phyloP scores from a whole-genome alignment of 2,113 vertebrate genomes.

The Gnathonemus longibarbis region DNA sequence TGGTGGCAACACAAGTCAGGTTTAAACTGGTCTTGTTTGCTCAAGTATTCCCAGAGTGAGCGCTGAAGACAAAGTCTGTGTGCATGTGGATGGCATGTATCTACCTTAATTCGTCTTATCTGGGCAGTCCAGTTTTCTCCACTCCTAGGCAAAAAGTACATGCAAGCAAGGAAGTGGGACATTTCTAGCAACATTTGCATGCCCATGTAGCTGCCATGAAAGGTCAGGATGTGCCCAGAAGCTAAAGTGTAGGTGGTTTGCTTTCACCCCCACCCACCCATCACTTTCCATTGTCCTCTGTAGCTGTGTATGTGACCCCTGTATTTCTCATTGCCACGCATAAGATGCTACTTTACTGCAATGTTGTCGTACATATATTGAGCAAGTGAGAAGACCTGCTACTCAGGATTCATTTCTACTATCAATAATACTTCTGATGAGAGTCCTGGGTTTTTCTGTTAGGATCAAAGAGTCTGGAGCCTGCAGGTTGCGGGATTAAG shows the following conservation, averaged over 20 bases:
- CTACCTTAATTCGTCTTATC: background rate
- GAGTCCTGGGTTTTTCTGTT: background rate
- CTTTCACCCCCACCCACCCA: background rate
- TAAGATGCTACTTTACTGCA: background rate
- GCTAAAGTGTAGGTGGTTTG: background rate
- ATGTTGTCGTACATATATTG: background rate
- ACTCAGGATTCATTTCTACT: background rate
- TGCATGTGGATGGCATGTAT: background rate
- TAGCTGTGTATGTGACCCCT: background rate
- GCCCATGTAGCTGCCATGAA: background rate
- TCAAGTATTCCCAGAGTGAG: background rate
- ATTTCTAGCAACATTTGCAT: background rate
- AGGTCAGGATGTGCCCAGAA: background rate
- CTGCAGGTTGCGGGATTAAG: background rate
- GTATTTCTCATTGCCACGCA: background rate
- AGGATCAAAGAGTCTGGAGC: background rate
- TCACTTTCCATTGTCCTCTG: background rate
- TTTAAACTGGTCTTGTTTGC: background rate
- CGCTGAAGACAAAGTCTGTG: background rate
- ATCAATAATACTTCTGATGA: background rate
- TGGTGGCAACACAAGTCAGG: background rate
- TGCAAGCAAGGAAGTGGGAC: background rate
- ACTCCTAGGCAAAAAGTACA: background rate
- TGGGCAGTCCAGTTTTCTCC: background rate
- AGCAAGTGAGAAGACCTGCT: background rate